Percentiles rank a stretch among this genome's conserved stretches.
These are phyloP conservation scores for Podilymbus podiceps DNA, from an alignment of 2,113 vertebrate genomes.

Conservation along the genomic window DNA sequence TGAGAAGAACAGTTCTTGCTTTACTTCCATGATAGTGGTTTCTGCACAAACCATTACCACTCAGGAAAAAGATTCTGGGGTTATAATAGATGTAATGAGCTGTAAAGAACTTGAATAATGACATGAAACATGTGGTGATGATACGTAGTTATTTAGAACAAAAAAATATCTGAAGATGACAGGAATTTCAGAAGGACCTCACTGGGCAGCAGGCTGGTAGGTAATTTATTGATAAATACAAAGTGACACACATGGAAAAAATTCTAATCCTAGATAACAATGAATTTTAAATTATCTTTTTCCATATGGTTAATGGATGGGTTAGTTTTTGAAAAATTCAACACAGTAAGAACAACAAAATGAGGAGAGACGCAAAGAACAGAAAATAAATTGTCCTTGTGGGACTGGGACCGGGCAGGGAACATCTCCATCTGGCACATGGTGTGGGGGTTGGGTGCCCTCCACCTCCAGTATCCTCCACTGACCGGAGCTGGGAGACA, in stretches of 20 bases:
- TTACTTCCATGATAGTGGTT: not conserved
- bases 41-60: not conserved
- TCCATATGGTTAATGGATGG: not conserved
- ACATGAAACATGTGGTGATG: not conserved
- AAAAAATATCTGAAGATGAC: not conserved
- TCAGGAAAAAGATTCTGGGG: not conserved
- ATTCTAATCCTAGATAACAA: not conserved
- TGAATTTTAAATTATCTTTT: not conserved
- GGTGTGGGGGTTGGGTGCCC: rapidly evolving
- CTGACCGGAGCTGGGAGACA: not conserved
- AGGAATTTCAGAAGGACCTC: not conserved
- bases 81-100: constrained; percentile 5
- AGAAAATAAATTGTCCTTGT: not conserved
- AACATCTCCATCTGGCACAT: not conserved
- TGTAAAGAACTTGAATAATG: constrained; percentile 2
- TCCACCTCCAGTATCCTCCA: not conserved
- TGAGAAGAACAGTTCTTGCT: not conserved
- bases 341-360: not conserved
- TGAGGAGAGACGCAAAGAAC: not conserved
- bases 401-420: not conserved
- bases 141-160: not conserved
- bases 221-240: not conserved
- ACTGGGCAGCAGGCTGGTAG: not conserved
- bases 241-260: not conserved
- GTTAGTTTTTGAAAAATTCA: not conserved